Conservation (phyloP, 2,113 vertebrate genomes). For the Arizona elegans region DNA sequence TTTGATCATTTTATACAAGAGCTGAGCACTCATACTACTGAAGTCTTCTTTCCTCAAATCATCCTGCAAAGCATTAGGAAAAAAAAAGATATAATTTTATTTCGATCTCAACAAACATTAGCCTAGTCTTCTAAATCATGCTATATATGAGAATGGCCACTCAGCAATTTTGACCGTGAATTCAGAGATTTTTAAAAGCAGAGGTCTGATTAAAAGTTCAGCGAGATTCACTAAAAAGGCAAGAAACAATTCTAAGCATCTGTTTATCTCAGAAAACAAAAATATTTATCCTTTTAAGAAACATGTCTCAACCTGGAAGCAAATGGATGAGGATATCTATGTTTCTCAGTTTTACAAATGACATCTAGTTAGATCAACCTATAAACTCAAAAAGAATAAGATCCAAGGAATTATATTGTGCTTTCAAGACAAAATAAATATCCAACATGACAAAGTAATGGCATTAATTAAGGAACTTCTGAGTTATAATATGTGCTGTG, state of each 20-base stretch:
- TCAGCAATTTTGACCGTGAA: not conserved
- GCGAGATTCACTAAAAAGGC: not conserved
- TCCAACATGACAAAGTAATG: not conserved
- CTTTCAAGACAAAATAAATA: not conserved
- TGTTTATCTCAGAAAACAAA: not conserved
- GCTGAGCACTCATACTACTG: constrained; percentile 94
- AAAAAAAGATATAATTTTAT: not conserved
- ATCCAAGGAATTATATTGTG: not conserved
- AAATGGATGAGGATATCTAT: not conserved
- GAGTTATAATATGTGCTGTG: not conserved
- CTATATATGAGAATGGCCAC: not conserved
- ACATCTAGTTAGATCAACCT: not conserved
- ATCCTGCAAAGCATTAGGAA: constrained; percentile 71
- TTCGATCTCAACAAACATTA: not conserved
- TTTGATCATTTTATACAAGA: constrained; percentile 98
- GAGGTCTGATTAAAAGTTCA: not conserved
- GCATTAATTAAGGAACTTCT: not conserved
- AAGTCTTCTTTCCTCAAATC: constrained; percentile 96
- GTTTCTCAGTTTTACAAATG: not conserved
- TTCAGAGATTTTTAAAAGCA: not conserved
- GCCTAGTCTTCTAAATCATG: not conserved
- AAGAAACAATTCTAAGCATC: not conserved
- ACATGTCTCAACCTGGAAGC: not conserved
- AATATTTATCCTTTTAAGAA: not conserved
- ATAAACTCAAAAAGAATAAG: not conserved